Base-by-base conservation (phyloP, 2,113 vertebrate species). In the Apeltes quadracus region DNA sequence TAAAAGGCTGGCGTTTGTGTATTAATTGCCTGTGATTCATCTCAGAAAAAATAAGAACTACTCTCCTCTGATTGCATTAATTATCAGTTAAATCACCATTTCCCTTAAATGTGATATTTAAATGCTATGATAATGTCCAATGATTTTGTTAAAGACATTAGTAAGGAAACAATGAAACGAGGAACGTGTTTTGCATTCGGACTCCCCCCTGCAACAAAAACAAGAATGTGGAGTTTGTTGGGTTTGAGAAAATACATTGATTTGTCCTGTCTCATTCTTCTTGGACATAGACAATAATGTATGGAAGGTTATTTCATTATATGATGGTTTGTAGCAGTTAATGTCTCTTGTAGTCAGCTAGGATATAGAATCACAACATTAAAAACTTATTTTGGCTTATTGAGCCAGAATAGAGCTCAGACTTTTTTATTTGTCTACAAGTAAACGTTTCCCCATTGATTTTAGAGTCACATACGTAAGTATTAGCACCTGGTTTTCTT, bases 341-440 rank as follows among this genome's bases (percentile, higher is more conserved):
- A 55, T 39, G 13, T 70, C n/a, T 41, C 46, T 7, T 57, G 20
- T 32, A 15, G 34, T 46, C 25, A 51, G 1, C 3, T 27, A n/a
- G 56, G 23, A 81, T 78, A 84, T 86, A 44, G 36, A 13, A 68
- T 53, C 61, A 67, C 44, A 78, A 64, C 75, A 61, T 79, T 36
- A 16, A 22, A 58, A 41, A 66, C 32, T 81, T 44, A 72, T 82
- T 76, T 82, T 68, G 73, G 61, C 16, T 57, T 12, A 84, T 78
- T 73, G 82, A 79, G 55, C 55, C 57, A 25, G 25, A 83, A 66
- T 80, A 39, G 59, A 72, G 48, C 32, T 76, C 58, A 72, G 69
- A 18, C 69, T 61, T 51, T 22, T 61, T 72, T 69, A 75, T 88
- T 87, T 86, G 56, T 75, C 57, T 79, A 23, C 59, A 71, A 69